A percentile compares a stretch with the other conserved stretches of the same genome.
phyloP scores from a whole-genome alignment of 2,797 vertebrate genomes.

The Pterois miles region DNA sequence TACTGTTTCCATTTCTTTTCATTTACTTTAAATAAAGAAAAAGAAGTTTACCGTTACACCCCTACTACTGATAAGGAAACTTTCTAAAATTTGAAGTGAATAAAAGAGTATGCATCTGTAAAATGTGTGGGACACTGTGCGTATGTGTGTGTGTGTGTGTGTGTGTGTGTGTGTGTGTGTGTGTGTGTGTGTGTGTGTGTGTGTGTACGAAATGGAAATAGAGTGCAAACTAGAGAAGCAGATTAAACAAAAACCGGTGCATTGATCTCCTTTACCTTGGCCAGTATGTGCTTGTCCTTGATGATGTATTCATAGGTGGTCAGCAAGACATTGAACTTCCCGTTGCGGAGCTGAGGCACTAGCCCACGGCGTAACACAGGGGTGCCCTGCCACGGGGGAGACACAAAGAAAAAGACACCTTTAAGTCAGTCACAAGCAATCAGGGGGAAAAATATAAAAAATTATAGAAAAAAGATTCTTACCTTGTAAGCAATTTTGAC shows the following conservation, averaged over 20 bases:
- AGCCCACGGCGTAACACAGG: conserved; percentile 92
- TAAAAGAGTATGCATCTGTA: not conserved
- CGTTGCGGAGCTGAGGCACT: conserved; percentile 93
- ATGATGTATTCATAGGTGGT: conserved; percentile 99
- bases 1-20: not conserved
- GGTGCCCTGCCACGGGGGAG: conserved; percentile 85
- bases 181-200: not conserved
- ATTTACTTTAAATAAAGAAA: not conserved
- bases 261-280: conserved; percentile 86
- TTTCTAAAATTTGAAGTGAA: not conserved
- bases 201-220: not conserved
- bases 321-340: conserved; percentile 97
- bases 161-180: not conserved
- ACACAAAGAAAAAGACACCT: not conserved
- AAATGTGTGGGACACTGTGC: not conserved
- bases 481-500: conserved; percentile 97
- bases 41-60: not conserved
- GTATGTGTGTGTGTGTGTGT: not conserved
- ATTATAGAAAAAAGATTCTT: conserved; percentile 69
- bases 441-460: not conserved
- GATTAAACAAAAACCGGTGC: not conserved
- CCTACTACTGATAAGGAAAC: not conserved
- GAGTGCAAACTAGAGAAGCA: not conserved
- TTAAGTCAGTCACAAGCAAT: not conserved
- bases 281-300: conserved; percentile 98